These are phyloP conservation scores for Orthonevra nobilis DNA, from an alignment of 2,888 invertebrate genomes.

Conservation along the genomic window DNA sequence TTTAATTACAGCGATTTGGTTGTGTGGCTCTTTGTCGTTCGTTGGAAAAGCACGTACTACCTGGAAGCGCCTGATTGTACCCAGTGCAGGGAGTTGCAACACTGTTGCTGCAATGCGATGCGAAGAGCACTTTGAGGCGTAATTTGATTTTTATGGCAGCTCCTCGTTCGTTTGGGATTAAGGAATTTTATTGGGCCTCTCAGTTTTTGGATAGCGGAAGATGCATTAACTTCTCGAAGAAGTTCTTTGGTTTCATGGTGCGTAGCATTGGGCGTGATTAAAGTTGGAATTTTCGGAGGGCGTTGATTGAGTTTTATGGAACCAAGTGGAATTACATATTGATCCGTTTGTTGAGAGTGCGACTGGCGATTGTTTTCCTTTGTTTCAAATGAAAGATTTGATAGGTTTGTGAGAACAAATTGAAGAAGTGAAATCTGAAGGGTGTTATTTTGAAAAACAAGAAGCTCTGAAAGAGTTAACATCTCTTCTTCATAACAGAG, in stretches of 20 bases:
- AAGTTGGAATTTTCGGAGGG: slow-evolving; percentile 10
- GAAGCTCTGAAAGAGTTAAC: no score
- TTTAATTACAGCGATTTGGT: slow-evolving; percentile 66
- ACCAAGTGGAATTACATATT: slow-evolving; percentile 43
- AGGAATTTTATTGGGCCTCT: slow-evolving; percentile 38
- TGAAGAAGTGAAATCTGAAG: no score
- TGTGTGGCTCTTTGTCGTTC: slow-evolving; percentile 52
- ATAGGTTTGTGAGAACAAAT: no score
- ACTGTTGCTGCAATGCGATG: slow-evolving; percentile 40
- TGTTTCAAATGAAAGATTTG: no score
- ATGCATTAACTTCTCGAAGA: slow-evolving; percentile 42
- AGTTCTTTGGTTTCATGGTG: slow-evolving; percentile 22
- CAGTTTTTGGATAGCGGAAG: slow-evolving; percentile 32
- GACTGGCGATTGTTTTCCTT: no score
- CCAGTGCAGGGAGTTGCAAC: slow-evolving; percentile 20
- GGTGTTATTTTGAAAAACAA: no score
- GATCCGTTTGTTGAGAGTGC: slow-evolving; percentile 20
- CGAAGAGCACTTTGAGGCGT: slow-evolving; percentile 41
- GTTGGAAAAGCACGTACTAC: slow-evolving; percentile 53
- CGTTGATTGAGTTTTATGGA: slow-evolving; percentile 62
- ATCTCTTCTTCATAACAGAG: no score
- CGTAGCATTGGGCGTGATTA: slow-evolving; percentile 30
- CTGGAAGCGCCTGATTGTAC: slow-evolving; percentile 22
- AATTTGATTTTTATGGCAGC: slow-evolving; percentile 68
- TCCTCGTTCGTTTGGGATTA: slow-evolving; percentile 23